Percentiles rank a stretch among this genome's conserved stretches.
Conservation (phyloP, 1,140 invertebrate species). For the Trichoplusia ni region DNA sequence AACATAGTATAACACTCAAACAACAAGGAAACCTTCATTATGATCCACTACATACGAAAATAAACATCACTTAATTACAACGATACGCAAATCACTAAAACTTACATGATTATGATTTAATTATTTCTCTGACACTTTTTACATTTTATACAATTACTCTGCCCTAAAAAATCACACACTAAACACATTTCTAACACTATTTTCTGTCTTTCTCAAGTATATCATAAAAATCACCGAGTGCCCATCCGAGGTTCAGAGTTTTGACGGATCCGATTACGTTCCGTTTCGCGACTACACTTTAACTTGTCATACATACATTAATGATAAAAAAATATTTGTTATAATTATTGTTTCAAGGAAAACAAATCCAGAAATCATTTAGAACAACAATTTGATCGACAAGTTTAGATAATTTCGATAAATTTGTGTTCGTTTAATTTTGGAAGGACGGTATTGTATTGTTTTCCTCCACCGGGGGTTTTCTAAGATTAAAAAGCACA, state of each 20-base stretch:
- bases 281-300: neutral
- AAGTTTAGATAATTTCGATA: too few relatives aligned
- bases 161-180: constrained; percentile 26
- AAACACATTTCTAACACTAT: constrained; percentile 53
- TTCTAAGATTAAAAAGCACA: too few relatives aligned
- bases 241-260: constrained; percentile 43
- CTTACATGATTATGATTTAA: constrained; percentile 56
- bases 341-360: too few relatives aligned
- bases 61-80: constrained; percentile 42
- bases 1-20: constrained; percentile 33
- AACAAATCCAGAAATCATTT: too few relatives aligned
- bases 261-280: constrained; percentile 46
- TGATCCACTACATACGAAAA: constrained; percentile 21
- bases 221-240: constrained; percentile 58
- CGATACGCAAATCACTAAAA: constrained; percentile 35
- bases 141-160: constrained; percentile 57
- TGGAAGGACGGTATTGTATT: too few relatives aligned
- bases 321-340: too few relatives aligned
- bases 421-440: too few relatives aligned
- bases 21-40: constrained; percentile 54
- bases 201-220: constrained; percentile 58
- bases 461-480: too few relatives aligned
- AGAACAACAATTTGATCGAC: too few relatives aligned
- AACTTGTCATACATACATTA: too few relatives aligned
- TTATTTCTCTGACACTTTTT: constrained; percentile 50